Evolutionary conservation across 1,140 invertebrate species (phyloP), one percentile per base, ranked within the genome.

Genomic region (Cyphomyrmex costatus): DNA sequence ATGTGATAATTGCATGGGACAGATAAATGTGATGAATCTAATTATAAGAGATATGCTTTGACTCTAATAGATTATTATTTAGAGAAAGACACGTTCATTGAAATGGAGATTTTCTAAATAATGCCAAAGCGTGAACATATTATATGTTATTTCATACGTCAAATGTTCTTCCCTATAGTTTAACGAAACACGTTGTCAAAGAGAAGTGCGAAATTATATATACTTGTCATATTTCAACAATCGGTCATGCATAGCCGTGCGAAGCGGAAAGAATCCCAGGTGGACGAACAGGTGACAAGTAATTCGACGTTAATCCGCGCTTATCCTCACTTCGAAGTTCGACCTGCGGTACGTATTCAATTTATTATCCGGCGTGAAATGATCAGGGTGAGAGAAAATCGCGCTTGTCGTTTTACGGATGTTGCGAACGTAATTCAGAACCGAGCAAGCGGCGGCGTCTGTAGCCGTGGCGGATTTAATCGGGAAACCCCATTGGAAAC

Each of bases 401-500:
- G 33, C 66, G 53, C 19, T 58, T 51, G 19, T 73, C 33, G 51
- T 82, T 82, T 82, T 73, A 24, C 66, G 36, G 51, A 60, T 60
- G 68, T 60, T 71, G 27, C 21, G 33, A 82, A 24, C 7, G 30
- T 82, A 73, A 82, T 82, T 82, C 66, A 73, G 36, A 49, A 60
- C 10, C 33, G 12, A 46, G 21, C 78, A 24, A 60, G 51, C 33
- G 33, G 63, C 33, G n/a, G 65, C 46, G 24, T 12, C 49, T 19
- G 78, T 70, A 71, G 27, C 51, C 19, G 78, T 60, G 36, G 51
- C 24, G 68, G 79, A 83, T 83, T 83, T 73, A 83, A 83, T 83
- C 79, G 68, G 79, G 53, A 83, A 83, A 83, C 24, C 68, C 66
- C 49, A 83, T 60, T 83, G 66, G 68, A 83, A 83, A 83, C 63